Evolutionary conservation across 2,888 invertebrate species (phyloP).

Genomic region (Andrena fulva): DNA sequence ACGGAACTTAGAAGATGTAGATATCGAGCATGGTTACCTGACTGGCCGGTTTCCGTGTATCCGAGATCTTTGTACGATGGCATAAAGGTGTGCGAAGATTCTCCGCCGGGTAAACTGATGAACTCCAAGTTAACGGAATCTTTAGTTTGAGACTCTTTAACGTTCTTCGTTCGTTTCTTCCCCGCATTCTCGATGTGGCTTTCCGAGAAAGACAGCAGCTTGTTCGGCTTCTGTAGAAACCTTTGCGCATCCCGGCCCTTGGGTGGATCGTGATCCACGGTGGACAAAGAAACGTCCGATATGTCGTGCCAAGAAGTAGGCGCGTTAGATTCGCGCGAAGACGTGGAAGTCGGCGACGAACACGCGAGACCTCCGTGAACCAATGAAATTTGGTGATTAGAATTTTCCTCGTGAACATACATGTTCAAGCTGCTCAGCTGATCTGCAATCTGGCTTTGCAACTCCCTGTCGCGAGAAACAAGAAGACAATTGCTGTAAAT

Average conservation of each 20-base stretch:
- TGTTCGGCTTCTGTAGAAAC: constrained; percentile 16
- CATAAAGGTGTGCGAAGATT: constrained; percentile 70
- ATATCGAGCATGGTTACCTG: constrained; percentile 37
- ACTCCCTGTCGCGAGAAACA: constrained; percentile 64
- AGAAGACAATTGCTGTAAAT: neutral
- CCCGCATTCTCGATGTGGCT: constrained; percentile 52
- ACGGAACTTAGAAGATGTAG: neutral
- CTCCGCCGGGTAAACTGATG: constrained; percentile 75
- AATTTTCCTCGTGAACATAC: constrained; percentile 47
- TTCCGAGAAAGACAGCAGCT: constrained; percentile 9
- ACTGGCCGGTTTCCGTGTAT: constrained; percentile 50
- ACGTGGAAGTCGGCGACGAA: constrained; percentile 75
- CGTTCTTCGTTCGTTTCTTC: constrained; percentile 40
- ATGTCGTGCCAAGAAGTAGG: constrained; percentile 68
- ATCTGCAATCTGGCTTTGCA: constrained; percentile 72
- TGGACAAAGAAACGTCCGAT: constrained; percentile 72
- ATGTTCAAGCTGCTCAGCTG: constrained; percentile 67
- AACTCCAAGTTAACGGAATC: constrained; percentile 75
- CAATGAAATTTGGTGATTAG: constrained; percentile 65
- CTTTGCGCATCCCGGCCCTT: neutral
- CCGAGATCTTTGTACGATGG: constrained; percentile 66
- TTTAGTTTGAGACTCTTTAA: constrained; percentile 41
- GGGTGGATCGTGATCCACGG: constrained; percentile 52
- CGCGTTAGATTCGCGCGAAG: constrained; percentile 69
- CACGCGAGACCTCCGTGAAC: constrained; percentile 66